These are phyloP conservation scores for Trematocara stigmaticum DNA, from an alignment of 2,113 vertebrate genomes.

Conservation along the genomic window DNA sequence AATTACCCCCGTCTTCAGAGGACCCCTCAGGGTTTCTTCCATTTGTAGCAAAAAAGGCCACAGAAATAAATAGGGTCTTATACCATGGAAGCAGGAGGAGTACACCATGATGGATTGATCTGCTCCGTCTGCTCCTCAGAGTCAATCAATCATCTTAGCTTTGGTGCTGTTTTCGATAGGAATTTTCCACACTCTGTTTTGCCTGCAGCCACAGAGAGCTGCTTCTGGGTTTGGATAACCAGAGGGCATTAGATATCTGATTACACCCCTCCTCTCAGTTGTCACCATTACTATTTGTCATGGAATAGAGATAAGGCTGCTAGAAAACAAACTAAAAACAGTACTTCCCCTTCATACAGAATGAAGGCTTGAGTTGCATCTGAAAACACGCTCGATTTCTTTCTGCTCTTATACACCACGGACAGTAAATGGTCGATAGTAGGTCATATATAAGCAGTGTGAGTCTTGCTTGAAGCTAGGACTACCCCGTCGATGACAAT, in stretches of 20 bases:
- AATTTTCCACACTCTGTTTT: conserved; percentile 32
- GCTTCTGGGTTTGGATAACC: conserved; percentile 26
- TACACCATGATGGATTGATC: conserved; percentile 68
- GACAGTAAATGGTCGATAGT: neutral
- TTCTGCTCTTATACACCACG: neutral
- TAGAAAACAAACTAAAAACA: neutral
- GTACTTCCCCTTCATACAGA: neutral
- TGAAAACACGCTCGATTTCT: neutral
- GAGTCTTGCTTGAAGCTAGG: conserved; percentile 5
- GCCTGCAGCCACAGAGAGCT: conserved; percentile 4
- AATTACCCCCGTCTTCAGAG: neutral
- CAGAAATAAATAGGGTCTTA: conserved; percentile 55
- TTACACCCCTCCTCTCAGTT: conserved; percentile 13
- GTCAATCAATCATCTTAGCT: conserved; percentile 68
- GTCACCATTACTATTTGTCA: conserved; percentile 18
- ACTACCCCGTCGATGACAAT: conserved; percentile 5
- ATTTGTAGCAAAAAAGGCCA: neutral
- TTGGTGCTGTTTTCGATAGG: conserved; percentile 46
- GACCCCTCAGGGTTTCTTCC: neutral
- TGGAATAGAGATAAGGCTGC: neutral
- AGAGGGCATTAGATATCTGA: conserved; percentile 47
- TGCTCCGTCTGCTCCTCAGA: conserved; percentile 46
- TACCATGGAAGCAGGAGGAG: conserved; percentile 31
- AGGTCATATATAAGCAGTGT: neutral
- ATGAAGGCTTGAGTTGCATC: neutral